Evolutionary conservation across 2,113 vertebrate species (phyloP).

Genomic region (Sorex fumeus): DNA sequence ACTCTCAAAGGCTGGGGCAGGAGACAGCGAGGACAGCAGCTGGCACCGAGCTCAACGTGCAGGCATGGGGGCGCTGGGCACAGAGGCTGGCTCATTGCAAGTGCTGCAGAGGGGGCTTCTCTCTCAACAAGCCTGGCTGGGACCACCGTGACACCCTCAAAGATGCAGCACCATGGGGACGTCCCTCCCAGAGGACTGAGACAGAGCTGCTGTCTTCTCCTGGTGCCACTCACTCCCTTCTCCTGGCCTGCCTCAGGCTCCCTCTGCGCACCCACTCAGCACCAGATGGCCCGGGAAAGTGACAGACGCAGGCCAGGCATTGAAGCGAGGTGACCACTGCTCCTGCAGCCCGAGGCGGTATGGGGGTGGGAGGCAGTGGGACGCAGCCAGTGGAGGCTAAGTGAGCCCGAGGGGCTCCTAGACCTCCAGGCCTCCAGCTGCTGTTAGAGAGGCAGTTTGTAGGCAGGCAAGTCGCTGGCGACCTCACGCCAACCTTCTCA

Average conservation of each 20-base stretch:
- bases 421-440: conserved; percentile 21
- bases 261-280: not conserved
- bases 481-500: conserved; percentile 40
- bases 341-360: not conserved
- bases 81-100: not conserved
- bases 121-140: not conserved
- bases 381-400: conserved; percentile 16
- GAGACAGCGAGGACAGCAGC: too few relatives aligned
- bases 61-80: not conserved
- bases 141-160: not conserved
- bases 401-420: not conserved
- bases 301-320: not conserved
- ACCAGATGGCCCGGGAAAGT: conserved; percentile 35
- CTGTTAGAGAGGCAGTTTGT: not conserved
- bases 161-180: not conserved
- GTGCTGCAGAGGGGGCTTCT: not conserved
- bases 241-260: not conserved
- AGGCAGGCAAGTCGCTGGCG: not conserved
- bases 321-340: not conserved
- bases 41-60: too few relatives aligned
- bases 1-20: not conserved
- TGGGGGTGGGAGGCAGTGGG: not conserved
- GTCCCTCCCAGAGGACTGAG: not conserved
- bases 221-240: not conserved
- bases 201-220: not conserved